A percentile compares a stretch with the other conserved stretches of the same genome.
These are phyloP conservation scores for Drosophila limbata DNA, from an alignment of 2,888 invertebrate species.

Conservation along the genomic window DNA sequence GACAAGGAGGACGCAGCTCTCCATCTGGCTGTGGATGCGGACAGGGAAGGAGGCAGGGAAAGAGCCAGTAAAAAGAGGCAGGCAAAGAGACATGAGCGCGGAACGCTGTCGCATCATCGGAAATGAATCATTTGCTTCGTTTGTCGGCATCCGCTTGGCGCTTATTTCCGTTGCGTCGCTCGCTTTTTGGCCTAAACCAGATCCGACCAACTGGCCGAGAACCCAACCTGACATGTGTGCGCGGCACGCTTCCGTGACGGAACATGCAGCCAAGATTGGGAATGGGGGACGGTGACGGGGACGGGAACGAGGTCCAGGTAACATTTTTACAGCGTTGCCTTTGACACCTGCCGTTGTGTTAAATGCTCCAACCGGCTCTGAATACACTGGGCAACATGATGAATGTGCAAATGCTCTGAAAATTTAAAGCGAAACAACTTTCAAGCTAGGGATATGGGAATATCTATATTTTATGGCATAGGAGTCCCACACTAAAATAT, in stretches of 20 bases:
- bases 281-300: not conserved
- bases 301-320: conserved; percentile 34
- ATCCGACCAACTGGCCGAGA: conserved; percentile 30
- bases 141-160: conserved; percentile 85
- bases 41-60: not conserved
- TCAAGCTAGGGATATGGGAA: not conserved
- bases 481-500: not conserved
- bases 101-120: conserved; percentile 83
- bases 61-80: not conserved
- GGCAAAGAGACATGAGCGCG: conserved; percentile 26
- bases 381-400: conserved; percentile 10
- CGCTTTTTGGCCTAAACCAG: conserved; percentile 69
- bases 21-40: not conserved
- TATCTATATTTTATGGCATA: not conserved
- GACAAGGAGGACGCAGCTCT: conserved; percentile 40
- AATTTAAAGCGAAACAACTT: not conserved
- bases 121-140: conserved; percentile 85
- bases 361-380: conserved; percentile 7
- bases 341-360: conserved; percentile 58
- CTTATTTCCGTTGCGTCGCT: conserved; percentile 83
- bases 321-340: conserved; percentile 50
- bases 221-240: conserved; percentile 73
- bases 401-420: not conserved
- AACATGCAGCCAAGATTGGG: conserved; percentile 51
- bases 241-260: conserved; percentile 78